Base-by-base conservation (phyloP, 2,113 vertebrate genomes). In the Xiphophorus couchianus region DNA sequence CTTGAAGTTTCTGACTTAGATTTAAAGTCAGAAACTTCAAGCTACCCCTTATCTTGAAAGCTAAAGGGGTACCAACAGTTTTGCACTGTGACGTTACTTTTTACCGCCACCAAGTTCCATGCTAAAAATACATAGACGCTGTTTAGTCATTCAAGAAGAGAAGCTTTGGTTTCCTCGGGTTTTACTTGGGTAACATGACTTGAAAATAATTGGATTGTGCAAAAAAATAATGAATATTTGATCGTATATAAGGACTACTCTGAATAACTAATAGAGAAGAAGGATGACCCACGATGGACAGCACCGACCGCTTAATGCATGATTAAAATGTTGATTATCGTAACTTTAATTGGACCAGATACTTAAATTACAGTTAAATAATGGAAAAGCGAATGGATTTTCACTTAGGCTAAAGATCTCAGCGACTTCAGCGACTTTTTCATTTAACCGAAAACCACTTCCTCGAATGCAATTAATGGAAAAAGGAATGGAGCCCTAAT, bases 401-500 rank as follows among this genome's bases (percentile, higher is more conserved):
- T 85, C 88, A 85, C 77, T 87, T 80, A 73, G 89, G 78, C 88
- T 90, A 90, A 87, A 91, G 77, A 91, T 91, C 86, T 88, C 80
- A 86, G 81, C 81, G 86, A 91, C 86, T 91, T 85, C 82, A 80
- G 82, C 80, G 60, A 90, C 86, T 92, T 92, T 91, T 88, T 88
- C 82, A 87, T 91, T 85, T 89, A 91, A 91, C 85, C 82, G 91
- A 86, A 91, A 91, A 86, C 81, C 86, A 84, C 90, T 88, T 92
- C 90, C 90, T 84, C 33, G 65, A 92, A 91, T 89, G 76, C 86
- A 89, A 89, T 92, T 92, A 92, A 92, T 89, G 91, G 90, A 91
- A 92, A 90, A 86, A 84, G 88, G 89, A 85, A 89, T 83, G 80
- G 89, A 89, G 84, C 81, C 83, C 88, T 92, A 89, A 92, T 92